Base-by-base conservation (phyloP, 2,113 vertebrate species). In the Chamaetylas fuelleborni region DNA sequence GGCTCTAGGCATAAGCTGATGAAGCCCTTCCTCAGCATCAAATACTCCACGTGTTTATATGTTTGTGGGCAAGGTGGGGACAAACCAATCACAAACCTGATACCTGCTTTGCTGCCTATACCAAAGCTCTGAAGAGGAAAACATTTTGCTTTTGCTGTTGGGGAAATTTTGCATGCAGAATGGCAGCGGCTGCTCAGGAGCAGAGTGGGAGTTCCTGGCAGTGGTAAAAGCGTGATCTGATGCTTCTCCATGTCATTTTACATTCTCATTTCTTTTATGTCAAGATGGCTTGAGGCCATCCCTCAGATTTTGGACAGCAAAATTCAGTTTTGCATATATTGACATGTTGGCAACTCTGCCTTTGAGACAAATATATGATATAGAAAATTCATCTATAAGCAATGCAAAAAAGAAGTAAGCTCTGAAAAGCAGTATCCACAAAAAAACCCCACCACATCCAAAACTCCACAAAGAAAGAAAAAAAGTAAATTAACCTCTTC, bases 171-270 rank as follows among this genome's bases (percentile, higher is more conserved):
- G 50, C 8, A 0, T 50, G 29, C 36, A 56, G 45, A 36, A 71
- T 24, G 24, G 58, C 65, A 72, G 66, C 50, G 83, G 62, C 76
- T 24, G 57, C 61, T 88, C 33, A 8, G 82, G 61, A 85, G 36
- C 42, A 26, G 34, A 12, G 33, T 54, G 62, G 69, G 64, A 84
- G 29, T 33, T 33, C n/a, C 71, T 73, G 71, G n/a, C 34, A 66
- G 38, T 15, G 2, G 40, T 31, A 20, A 31, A 22, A 69, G 4
- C 0, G 0, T 22, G 13, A 65, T 66, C 29, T 58, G 14, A 19
- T 2, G 2, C 50, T 73, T 20, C 31, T 61, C n/a, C 5, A 1
- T 14, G 5, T 66, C 15, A 28, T 81, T 79, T 73, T 33, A 33
- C 8, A 9, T 71, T 66, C 81, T 14, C 20, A 42, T 33, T 89